Conservation (phyloP, 2,888 invertebrate genomes). For the Bimastos eiseni region DNA sequence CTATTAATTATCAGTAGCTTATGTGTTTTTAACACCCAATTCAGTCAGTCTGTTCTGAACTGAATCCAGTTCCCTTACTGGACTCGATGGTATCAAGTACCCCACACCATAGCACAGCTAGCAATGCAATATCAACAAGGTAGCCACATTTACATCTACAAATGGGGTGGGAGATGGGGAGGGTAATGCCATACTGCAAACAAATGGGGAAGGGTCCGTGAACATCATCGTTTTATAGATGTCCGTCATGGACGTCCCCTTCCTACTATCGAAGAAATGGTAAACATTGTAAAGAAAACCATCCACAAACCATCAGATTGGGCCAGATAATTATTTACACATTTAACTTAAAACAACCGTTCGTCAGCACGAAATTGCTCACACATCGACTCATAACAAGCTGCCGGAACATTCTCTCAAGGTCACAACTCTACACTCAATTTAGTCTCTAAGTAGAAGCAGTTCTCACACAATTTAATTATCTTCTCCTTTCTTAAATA, state of each 20-base stretch:
- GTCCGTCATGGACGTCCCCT: neutral
- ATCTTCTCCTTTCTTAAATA: neutral
- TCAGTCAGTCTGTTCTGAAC: too few relatives aligned
- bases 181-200: too few relatives aligned
- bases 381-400: neutral
- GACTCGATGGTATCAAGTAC: too few relatives aligned
- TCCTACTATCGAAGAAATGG: neutral
- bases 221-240: too few relatives aligned
- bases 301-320: neutral
- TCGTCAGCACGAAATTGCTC: neutral
- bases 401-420: neutral
- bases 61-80: too few relatives aligned
- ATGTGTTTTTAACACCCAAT: too few relatives aligned
- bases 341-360: neutral
- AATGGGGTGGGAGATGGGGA: too few relatives aligned
- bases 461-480: neutral
- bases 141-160: too few relatives aligned
- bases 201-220: too few relatives aligned
- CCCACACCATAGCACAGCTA: too few relatives aligned
- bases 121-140: too few relatives aligned
- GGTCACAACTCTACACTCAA: neutral
- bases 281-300: neutral
- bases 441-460: neutral
- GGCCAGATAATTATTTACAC: constrained; percentile 13
- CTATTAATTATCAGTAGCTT: too few relatives aligned